phyloP scores from a whole-genome alignment of 2,888 invertebrate species.

The Erynnis tages region DNA sequence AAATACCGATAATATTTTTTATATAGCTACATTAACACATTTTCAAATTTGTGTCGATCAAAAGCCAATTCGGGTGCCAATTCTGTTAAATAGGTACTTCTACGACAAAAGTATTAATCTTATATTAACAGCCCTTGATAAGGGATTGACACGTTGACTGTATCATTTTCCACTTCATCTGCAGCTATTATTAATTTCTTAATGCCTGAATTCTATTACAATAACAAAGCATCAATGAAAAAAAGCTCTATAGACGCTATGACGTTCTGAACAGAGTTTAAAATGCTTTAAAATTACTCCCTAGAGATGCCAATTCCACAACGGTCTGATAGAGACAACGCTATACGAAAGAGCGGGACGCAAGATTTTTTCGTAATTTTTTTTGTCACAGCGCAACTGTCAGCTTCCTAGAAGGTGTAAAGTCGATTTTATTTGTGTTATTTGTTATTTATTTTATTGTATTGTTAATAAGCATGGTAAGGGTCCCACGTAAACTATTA shows the following conservation, averaged over 20 bases:
- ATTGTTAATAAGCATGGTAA: slow-evolving; percentile 80
- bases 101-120: slow-evolving; percentile 69
- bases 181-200: slow-evolving; percentile 66
- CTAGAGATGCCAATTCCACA: slow-evolving; percentile 19
- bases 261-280: slow-evolving; percentile 32
- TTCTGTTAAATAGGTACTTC: slow-evolving; percentile 30
- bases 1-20: no score
- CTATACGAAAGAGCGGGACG: slow-evolving; percentile 45
- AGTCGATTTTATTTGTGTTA: slow-evolving; percentile 72
- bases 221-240: slow-evolving; percentile 15
- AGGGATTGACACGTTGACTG: slow-evolving; percentile 72
- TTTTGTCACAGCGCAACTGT: slow-evolving; percentile 61
- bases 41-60: no score
- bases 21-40: no score
- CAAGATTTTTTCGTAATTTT: slow-evolving; percentile 52
- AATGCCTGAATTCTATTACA: slow-evolving; percentile 42
- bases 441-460: slow-evolving; percentile 80
- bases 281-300: slow-evolving; percentile 31
- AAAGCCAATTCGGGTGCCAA: slow-evolving; percentile 48
- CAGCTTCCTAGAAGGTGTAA: slow-evolving; percentile 80
- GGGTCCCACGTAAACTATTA: slow-evolving; percentile 70
- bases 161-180: slow-evolving; percentile 78
- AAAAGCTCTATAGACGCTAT: slow-evolving; percentile 3
- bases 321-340: slow-evolving; percentile 38
- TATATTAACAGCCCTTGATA: slow-evolving; percentile 72